Evolutionary conservation across 1,140 invertebrate genomes (phyloP), one percentile per base, ranked within the genome.

Genomic region (Drosophila jambulina): DNA sequence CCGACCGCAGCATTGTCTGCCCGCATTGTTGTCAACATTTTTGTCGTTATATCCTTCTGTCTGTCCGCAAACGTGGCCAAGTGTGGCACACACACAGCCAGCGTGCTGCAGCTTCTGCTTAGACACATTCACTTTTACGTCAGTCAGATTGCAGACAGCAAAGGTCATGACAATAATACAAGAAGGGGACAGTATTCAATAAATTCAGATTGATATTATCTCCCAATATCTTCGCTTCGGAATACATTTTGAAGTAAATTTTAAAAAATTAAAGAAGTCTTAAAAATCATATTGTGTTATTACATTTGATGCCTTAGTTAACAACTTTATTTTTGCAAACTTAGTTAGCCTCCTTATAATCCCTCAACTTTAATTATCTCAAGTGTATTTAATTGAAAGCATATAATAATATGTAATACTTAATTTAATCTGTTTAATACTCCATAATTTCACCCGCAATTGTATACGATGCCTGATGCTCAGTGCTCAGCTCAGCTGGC

Each of bases 1-100:
- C 58, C 70, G 40, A 53, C 53, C 53, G 32, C 72, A 77, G 45
- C 72, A 60, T 46, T 78, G 75, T 79, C 68, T 63, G 64, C 43
- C 54, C 59, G 76, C 64, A 88, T 88, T 87, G 83, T 87, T 88
- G 80, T 80, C 80, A 71, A 81, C 84, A 78, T 80, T 88, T 83
- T 87, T 80, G 84, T 84, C 80, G 45, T 79, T 75, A 77, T 72
- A 51, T 51, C 77, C 81, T 45, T 70, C 71, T 76, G 72, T 67
- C 70, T 76, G 76, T 62, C 78, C 49, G 61, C 75, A 56, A 70
- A 71, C 57, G 69, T 77, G 71, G 59, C 64, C 57, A 81, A 76
- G 46, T 76, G 45, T 71, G 82, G 36, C 81, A 57, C 65, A 80
- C 65, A 61, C 64, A 65, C 51, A 54, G 27, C 9, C 34, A 27